These are phyloP conservation scores for Echinops telfairi DNA, from an alignment of 2,113 vertebrate species.

Conservation along the genomic window DNA sequence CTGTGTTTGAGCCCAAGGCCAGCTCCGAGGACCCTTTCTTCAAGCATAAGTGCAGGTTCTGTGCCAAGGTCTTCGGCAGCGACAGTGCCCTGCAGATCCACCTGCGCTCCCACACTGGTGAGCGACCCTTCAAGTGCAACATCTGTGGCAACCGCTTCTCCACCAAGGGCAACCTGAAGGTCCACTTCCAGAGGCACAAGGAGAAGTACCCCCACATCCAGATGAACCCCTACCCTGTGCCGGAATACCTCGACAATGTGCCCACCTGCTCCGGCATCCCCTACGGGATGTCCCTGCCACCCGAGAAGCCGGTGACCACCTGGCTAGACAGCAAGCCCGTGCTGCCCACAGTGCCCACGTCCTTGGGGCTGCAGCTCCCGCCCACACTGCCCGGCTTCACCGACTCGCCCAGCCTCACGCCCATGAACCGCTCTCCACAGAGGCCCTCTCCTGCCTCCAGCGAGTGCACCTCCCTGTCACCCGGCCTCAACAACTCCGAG, in stretches of 20 bases:
- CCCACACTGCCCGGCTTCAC: constrained; percentile 92
- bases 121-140: constrained; percentile 99
- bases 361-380: constrained; percentile 94
- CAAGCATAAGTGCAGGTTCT: constrained; percentile 99
- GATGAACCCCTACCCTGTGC: constrained; percentile 99
- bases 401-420: constrained; percentile 95
- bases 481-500: constrained; percentile 92
- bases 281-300: constrained; percentile 98
- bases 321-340: constrained; percentile 99
- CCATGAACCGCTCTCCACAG: constrained; percentile 95
- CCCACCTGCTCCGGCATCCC: constrained; percentile 99
- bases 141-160: constrained; percentile 99
- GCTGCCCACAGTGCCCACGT: constrained; percentile 92
- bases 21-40: constrained; percentile 99
- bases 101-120: constrained; percentile 98
- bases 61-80: constrained; percentile 99
- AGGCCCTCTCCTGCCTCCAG: constrained; percentile 96
- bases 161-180: constrained; percentile 99
- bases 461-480: constrained; percentile 96
- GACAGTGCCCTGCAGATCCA: constrained; percentile 99
- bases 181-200: constrained; percentile 99
- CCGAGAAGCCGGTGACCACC: constrained; percentile 97
- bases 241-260: constrained; percentile 99
- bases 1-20: constrained; percentile 98
- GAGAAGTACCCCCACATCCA: constrained; percentile 99